Evolutionary conservation across 2,797 vertebrate species (phyloP).

Genomic region (Fratercula arctica): DNA sequence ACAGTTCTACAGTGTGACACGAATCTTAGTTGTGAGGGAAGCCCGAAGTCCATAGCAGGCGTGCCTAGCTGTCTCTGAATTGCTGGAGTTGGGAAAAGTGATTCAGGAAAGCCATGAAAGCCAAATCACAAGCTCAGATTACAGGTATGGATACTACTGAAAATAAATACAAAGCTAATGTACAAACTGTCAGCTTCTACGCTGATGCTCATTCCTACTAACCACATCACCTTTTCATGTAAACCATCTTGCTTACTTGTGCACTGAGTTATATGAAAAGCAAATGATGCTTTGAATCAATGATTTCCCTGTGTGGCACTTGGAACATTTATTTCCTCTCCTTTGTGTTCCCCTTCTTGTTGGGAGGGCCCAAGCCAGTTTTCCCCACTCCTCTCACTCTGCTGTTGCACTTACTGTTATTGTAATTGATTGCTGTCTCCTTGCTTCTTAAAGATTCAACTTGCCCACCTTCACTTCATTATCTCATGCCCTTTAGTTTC

Average conservation of each 20-base stretch:
- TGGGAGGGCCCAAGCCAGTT: neutral
- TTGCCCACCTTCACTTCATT: neutral
- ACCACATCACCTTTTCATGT: neutral
- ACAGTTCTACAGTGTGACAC: neutral
- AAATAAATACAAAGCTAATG: neutral
- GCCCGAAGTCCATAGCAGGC: neutral
- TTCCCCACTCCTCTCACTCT: neutral
- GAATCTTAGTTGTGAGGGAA: neutral
- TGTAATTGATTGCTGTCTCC: neutral
- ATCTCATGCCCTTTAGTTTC: neutral
- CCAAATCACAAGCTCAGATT: neutral
- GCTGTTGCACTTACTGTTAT: neutral
- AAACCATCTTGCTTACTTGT: neutral
- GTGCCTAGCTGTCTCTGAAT: neutral
- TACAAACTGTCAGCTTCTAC: neutral
- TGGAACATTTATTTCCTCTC: neutral
- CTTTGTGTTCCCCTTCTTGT: neutral
- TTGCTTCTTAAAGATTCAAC: neutral
- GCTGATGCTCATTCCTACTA: neutral
- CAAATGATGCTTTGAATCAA: neutral
- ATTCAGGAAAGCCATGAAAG: neutral
- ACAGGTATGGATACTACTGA: neutral
- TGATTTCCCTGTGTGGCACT: neutral
- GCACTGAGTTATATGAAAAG: neutral
- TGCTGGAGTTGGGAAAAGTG: neutral